A percentile compares a stretch with the other conserved stretches of the same genome.
Evolutionary conservation across 2,113 vertebrate genomes (phyloP).

Genomic region (Phyllostomus hastatus): DNA sequence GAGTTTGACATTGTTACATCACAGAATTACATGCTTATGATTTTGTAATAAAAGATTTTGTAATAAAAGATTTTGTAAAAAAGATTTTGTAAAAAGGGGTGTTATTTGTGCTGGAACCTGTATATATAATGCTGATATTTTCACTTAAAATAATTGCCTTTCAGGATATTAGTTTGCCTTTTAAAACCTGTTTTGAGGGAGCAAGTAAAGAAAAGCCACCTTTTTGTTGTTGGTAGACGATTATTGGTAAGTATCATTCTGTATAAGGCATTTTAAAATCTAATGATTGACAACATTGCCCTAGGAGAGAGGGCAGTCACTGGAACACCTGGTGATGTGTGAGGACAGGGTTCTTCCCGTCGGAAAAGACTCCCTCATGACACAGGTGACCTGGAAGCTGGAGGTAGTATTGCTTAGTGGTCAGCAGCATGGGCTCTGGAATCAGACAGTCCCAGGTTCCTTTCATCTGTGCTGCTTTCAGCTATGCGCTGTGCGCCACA

Average conservation of each 20-base stretch:
- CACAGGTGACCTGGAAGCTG: not conserved
- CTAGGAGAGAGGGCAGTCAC: not conserved
- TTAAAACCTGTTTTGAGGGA: not conserved
- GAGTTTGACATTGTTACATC: too few relatives aligned
- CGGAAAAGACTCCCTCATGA: not conserved
- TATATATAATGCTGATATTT: not conserved
- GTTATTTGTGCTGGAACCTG: too few relatives aligned
- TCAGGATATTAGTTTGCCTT: not conserved
- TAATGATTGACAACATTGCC: not conserved
- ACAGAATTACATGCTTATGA: too few relatives aligned
- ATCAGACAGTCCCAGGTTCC: not conserved
- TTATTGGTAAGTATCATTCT: not conserved
- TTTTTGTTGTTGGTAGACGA: not conserved
- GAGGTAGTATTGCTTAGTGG: not conserved
- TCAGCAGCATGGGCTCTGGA: not conserved
- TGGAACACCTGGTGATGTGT: not conserved
- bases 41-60: too few relatives aligned
- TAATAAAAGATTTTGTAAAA: too few relatives aligned
- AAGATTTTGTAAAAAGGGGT: too few relatives aligned
- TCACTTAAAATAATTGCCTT: not conserved
- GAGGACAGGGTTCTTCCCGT: not conserved
- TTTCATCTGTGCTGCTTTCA: not conserved
- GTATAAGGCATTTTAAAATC: not conserved
- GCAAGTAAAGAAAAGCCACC: not conserved
- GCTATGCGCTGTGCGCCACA: not conserved